Evolutionary conservation across 2,113 vertebrate genomes (phyloP).

Genomic region (Lophotis ruficrista): DNA sequence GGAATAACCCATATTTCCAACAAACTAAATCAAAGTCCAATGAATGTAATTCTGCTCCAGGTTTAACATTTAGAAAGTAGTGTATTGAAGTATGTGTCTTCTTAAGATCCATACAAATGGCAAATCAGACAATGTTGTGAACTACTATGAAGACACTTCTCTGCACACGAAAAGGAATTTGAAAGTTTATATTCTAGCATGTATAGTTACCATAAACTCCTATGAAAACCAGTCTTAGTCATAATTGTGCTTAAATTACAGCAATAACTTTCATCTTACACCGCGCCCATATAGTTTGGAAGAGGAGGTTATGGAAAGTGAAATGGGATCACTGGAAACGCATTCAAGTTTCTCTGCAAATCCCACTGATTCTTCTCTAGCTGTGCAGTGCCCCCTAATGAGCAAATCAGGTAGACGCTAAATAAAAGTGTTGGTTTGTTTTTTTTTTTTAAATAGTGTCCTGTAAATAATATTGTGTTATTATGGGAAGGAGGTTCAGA

Average conservation of each 20-base stretch:
- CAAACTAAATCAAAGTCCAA: not conserved
- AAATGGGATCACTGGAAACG: not conserved
- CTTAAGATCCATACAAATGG: not conserved
- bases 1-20: not conserved
- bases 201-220: not conserved
- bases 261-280: not conserved
- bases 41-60: not conserved
- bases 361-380: not conserved
- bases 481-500: not conserved
- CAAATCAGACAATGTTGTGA: not conserved
- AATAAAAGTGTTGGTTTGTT: not conserved
- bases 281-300: not conserved
- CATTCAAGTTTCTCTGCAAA: not conserved
- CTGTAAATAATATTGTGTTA: not conserved
- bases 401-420: not conserved
- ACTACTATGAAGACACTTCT: not conserved
- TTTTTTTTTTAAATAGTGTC: not conserved
- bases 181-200: not conserved
- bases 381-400: slow-evolving; percentile 41
- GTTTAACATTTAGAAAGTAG: not conserved
- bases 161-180: not conserved
- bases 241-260: not conserved
- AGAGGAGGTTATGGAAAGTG: not conserved
- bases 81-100: fast-evolving
- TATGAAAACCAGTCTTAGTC: not conserved